phyloP scores from a whole-genome alignment of 2,797 vertebrate genomes.

The Galaxias olidus region DNA sequence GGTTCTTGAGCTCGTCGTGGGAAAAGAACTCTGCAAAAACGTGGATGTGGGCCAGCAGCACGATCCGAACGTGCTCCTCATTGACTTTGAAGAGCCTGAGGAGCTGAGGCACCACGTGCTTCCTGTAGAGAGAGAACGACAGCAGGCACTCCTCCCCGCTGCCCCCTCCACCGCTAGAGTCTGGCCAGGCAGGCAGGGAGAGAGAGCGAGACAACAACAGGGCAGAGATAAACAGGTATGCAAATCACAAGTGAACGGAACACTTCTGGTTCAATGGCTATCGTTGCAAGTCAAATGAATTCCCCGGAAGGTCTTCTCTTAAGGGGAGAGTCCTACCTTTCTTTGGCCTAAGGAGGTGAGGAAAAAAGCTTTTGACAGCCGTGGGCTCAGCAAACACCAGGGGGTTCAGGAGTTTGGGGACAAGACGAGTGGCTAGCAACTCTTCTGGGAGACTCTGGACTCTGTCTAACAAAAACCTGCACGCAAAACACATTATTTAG shows the following conservation, averaged over 20 bases:
- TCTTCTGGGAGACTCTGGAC: constrained; percentile 90
- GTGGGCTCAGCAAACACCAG: constrained; percentile 95
- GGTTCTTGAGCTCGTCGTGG: constrained; percentile 87
- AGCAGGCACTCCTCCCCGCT: constrained; percentile 84
- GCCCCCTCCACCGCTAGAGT: constrained; percentile 49
- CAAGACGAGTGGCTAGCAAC: constrained; percentile 85
- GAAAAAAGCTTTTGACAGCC: constrained; percentile 96
- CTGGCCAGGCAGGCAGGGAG: constrained; percentile 44
- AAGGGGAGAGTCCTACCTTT: constrained; percentile 80
- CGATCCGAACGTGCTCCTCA: constrained; percentile 91
- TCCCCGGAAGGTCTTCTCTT: too few relatives aligned
- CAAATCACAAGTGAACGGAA: too few relatives aligned
- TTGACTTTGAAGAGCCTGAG: constrained; percentile 91
- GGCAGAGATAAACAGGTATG: neutral
- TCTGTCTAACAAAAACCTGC: constrained; percentile 90
- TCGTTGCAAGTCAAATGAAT: too few relatives aligned
- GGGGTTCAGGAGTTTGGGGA: constrained; percentile 90
- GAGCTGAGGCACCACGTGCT: constrained; percentile 88
- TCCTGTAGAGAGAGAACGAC: constrained; percentile 84
- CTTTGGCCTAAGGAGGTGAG: constrained; percentile 93
- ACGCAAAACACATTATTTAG: constrained; percentile 15
- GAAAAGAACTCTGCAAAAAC: constrained; percentile 89
- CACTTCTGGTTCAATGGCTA: too few relatives aligned
- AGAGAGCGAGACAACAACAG: neutral
- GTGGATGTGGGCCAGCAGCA: constrained; percentile 88